A percentile compares a stretch with the other conserved stretches of the same genome.
These are phyloP conservation scores for Trinectes maculatus DNA, from an alignment of 2,113 vertebrate species.

Conservation along the genomic window DNA sequence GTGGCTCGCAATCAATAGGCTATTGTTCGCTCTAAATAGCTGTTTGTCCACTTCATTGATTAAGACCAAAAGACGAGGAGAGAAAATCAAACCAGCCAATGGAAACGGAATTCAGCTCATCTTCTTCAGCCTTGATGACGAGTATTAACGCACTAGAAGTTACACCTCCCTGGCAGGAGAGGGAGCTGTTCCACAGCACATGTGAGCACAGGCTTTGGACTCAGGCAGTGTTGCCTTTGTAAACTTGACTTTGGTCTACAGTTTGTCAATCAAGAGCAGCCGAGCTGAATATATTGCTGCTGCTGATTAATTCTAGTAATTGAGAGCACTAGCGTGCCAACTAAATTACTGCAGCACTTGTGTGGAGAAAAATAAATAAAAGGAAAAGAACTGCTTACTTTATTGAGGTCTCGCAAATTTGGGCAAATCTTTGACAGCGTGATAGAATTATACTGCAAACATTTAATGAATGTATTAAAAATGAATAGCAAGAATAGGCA, in stretches of 20 bases:
- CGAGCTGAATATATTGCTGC: slow-evolving; percentile 66
- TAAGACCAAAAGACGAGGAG: slow-evolving; percentile 67
- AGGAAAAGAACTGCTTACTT: slow-evolving; percentile 54
- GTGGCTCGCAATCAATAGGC: slow-evolving; percentile 75
- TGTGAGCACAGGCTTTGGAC: slow-evolving; percentile 12
- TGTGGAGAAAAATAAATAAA: slow-evolving; percentile 55
- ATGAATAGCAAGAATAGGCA: slow-evolving; percentile 27
- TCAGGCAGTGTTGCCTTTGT: slow-evolving; percentile 45
- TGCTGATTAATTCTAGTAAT: slow-evolving; percentile 81
- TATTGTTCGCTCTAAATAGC: slow-evolving; percentile 77
- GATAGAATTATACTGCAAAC: slow-evolving; percentile 59
- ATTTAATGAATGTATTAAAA: slow-evolving; percentile 48
- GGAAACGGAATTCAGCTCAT: slow-evolving; percentile 60
- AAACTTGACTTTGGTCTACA: slow-evolving; percentile 75
- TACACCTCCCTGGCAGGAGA: slow-evolving; percentile 75
- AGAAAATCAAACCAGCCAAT: slow-evolving; percentile 76
- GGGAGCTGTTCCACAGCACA: slow-evolving; percentile 82
- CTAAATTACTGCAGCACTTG: slow-evolving; percentile 70
- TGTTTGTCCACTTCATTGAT: slow-evolving; percentile 81
- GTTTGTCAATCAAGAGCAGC: slow-evolving; percentile 72
- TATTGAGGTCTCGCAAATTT: slow-evolving; percentile 60
- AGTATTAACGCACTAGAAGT: slow-evolving; percentile 11
- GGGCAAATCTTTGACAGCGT: slow-evolving; percentile 54
- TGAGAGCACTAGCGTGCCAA: slow-evolving; percentile 70
- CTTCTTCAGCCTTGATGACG: slow-evolving; percentile 56